Percentiles rank a stretch among this genome's conserved stretches.
These are phyloP conservation scores for Gallirallus australis DNA, from an alignment of 2,797 vertebrate species.

Conservation along the genomic window DNA sequence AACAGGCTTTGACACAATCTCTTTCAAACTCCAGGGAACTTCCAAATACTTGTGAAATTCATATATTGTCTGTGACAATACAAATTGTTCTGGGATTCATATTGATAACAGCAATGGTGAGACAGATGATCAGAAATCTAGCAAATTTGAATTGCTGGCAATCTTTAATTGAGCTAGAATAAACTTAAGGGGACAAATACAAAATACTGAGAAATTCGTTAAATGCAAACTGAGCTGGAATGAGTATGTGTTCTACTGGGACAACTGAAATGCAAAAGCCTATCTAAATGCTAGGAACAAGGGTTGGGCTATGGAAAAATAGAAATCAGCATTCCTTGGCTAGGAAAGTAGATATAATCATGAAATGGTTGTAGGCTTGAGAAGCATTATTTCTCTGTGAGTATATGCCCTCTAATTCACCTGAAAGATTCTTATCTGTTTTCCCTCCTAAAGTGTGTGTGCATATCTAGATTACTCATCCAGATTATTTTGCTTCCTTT, in stretches of 20 bases:
- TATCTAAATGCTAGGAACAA: background rate
- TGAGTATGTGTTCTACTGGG: background rate
- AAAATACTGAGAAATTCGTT: background rate
- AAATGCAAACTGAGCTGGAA: background rate
- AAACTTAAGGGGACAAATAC: background rate
- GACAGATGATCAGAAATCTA: background rate
- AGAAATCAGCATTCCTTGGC: slow-evolving; percentile 48
- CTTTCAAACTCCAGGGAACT: background rate
- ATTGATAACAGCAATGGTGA: background rate
- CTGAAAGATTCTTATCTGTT: slow-evolving; percentile 49
- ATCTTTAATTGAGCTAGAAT: background rate
- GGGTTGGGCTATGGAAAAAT: slow-evolving; percentile 37
- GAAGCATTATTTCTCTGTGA: slow-evolving; percentile 8
- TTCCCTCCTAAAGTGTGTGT: slow-evolving; percentile 30
- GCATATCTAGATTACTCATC: background rate
- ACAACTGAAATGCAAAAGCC: slow-evolving; percentile 14
- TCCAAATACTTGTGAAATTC: background rate
- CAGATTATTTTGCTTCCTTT: slow-evolving; percentile 44
- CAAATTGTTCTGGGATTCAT: background rate
- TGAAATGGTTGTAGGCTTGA: background rate
- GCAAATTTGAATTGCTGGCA: background rate
- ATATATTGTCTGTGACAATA: background rate
- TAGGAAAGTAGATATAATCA: slow-evolving; percentile 32
- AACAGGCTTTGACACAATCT: background rate
- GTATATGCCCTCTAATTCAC: slow-evolving; percentile 46